Conservation (phyloP, 2,888 invertebrate species). For the Metalampra italica region DNA sequence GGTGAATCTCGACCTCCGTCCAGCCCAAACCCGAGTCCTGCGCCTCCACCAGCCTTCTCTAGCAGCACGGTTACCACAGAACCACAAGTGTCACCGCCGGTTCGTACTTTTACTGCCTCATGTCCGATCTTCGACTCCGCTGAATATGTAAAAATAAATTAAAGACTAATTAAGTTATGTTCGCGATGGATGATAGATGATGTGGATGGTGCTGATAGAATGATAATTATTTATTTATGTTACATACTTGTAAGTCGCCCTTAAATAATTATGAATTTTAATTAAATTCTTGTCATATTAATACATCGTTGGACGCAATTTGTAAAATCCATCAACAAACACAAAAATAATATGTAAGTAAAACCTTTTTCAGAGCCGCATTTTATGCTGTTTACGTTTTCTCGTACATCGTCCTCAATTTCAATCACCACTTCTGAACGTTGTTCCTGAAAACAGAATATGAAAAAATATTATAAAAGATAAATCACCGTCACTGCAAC, state of each 20-base stretch:
- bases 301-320: too few relatives aligned
- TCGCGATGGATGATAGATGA: background rate
- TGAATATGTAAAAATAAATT: constrained; percentile 23
- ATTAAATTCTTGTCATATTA: too few relatives aligned
- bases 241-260: too few relatives aligned
- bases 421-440: constrained; percentile 88
- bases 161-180: too few relatives aligned
- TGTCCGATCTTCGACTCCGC: constrained; percentile 66
- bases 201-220: background rate
- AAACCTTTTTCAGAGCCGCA: constrained; percentile 71
- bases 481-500: too few relatives aligned
- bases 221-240: too few relatives aligned
- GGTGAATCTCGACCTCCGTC: constrained; percentile 96
- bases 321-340: too few relatives aligned
- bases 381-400: constrained; percentile 40
- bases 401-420: constrained; percentile 77
- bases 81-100: constrained; percentile 27
- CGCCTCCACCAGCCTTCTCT: constrained; percentile 82
- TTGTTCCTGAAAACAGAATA: constrained; percentile 79
- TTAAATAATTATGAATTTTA: too few relatives aligned
- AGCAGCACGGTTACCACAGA: constrained; percentile 60
- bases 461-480: background rate
- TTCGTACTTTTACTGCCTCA: constrained; percentile 21
- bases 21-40: constrained; percentile 95
- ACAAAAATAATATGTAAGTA: too few relatives aligned